phyloP scores from a whole-genome alignment of 2,113 vertebrate species.

The Fukomys damarensis region DNA sequence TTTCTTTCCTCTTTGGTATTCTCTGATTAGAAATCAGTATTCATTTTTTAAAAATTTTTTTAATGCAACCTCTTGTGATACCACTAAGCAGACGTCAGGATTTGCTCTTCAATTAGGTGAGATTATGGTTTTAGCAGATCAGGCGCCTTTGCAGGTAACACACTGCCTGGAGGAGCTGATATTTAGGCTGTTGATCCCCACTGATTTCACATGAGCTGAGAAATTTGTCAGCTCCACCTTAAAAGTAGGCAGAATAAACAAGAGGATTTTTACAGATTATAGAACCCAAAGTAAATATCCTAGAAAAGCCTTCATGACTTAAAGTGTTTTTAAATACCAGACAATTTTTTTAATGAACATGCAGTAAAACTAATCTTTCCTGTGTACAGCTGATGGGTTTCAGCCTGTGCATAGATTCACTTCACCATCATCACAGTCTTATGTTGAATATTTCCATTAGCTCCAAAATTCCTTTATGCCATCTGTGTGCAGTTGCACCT shows the following conservation, averaged over 20 bases:
- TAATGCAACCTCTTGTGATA: constrained; percentile 18
- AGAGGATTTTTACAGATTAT: constrained; percentile 53
- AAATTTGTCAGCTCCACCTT: constrained; percentile 57
- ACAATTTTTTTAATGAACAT: constrained; percentile 30
- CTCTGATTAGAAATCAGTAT: constrained; percentile 47
- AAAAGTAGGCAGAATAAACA: constrained; percentile 56
- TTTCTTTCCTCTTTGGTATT: background rate
- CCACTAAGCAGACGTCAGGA: constrained; percentile 50
- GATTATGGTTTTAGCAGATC: constrained; percentile 24
- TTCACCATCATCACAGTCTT: background rate
- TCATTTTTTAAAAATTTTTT: background rate
- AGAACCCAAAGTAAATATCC: background rate
- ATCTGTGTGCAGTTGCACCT: background rate
- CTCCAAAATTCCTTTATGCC: background rate
- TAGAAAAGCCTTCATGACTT: constrained; percentile 47
- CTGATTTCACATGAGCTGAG: constrained; percentile 62
- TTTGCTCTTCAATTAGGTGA: constrained; percentile 31
- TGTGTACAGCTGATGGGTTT: constrained; percentile 10
- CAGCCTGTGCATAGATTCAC: background rate
- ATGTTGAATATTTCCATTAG: background rate
- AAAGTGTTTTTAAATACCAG: background rate
- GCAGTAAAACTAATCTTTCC: background rate
- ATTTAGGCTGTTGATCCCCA: constrained; percentile 71
- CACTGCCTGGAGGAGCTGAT: constrained; percentile 62
- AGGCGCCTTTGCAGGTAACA: constrained; percentile 40